Evolutionary conservation across 2,113 vertebrate genomes (phyloP), one percentile per base, ranked within the genome.

Genomic region (Ivindomyrus marchei): DNA sequence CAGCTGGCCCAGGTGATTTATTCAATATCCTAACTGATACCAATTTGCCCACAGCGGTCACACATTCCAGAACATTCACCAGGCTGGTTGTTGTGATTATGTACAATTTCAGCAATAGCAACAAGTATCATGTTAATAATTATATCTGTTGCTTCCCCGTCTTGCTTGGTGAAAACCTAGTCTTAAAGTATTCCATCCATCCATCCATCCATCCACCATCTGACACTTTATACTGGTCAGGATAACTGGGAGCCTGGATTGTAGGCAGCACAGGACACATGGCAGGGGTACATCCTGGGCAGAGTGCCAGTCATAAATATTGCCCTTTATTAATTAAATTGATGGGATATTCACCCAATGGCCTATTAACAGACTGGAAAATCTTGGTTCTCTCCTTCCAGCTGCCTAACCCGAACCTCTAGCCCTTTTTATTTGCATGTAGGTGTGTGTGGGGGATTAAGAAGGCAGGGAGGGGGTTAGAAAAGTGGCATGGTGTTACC

Each of bases 11-110:
- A 94, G 92, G 90, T 90, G 93, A 94, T 95, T 93, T 95, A 95
- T 95, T 94, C 92, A 95, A 42, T 36, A 15, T 80, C 36, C 74
- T 80, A 42, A 85, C 42, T 24, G 45, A 85, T n/a, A 46, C 83
- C 39, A 47, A 85, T 85, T 45, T 45, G 2, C 45, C 4, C 39
- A 85, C 91, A 91, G 92, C 93, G 92, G 92, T 94, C 92, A 91
- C 93, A 93, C 92, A 92, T 93, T 93, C 94, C 93, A 94, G 94
- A 94, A 91, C 93, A 91, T 94, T 95, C 93, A 93, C 90, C 92
- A 90, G 87, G 0, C 90, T 88, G 47, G 21, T 24, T 85, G 39
- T 47, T 47, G 45, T 88, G 49, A 42, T 62, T 27, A 36, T 36
- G 31, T 58, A 74, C 84, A 70, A 92, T 89, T 83, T 66, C 90